Conservation (phyloP, 2,797 vertebrate species). For the Thaleichthys pacificus region DNA sequence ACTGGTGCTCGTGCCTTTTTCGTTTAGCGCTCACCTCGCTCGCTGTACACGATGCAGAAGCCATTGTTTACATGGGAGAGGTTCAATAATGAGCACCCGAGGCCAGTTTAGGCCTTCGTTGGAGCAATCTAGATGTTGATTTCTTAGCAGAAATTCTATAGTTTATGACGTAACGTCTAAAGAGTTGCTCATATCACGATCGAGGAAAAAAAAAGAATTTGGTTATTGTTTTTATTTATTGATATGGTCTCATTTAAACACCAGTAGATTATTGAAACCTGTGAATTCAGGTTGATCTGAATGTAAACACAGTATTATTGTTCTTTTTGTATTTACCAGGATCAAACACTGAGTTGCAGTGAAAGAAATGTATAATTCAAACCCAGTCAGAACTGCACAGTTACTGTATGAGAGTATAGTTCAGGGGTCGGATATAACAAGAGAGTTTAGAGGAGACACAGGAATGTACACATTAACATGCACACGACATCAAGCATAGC, state of each 20-base stretch:
- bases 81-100: slow-evolving; percentile 67
- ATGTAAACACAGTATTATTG: slow-evolving; percentile 79
- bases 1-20: slow-evolving; percentile 21
- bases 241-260: slow-evolving; percentile 75
- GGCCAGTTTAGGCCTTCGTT: slow-evolving; percentile 62
- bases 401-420: slow-evolving; percentile 67
- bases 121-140: slow-evolving; percentile 62
- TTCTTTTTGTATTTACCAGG: slow-evolving; percentile 78
- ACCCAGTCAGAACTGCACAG: slow-evolving; percentile 71
- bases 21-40: slow-evolving; percentile 60
- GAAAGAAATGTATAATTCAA: slow-evolving; percentile 75
- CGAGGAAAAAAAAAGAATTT: slow-evolving; percentile 64
- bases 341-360: slow-evolving; percentile 79
- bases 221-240: slow-evolving; percentile 76
- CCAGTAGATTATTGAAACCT: slow-evolving; percentile 79
- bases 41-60: slow-evolving; percentile 58
- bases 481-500: slow-evolving; percentile 45
- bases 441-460: slow-evolving; percentile 77
- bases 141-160: slow-evolving; percentile 56
- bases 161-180: slow-evolving; percentile 60
- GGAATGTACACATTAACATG: slow-evolving; percentile 74
- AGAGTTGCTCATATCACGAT: slow-evolving; percentile 71
- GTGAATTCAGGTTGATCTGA: slow-evolving; percentile 79
- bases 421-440: slow-evolving; percentile 76
- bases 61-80: slow-evolving; percentile 59